phyloP scores from a whole-genome alignment of 1,140 invertebrate genomes.

The Holcopasites calliopsidis region DNA sequence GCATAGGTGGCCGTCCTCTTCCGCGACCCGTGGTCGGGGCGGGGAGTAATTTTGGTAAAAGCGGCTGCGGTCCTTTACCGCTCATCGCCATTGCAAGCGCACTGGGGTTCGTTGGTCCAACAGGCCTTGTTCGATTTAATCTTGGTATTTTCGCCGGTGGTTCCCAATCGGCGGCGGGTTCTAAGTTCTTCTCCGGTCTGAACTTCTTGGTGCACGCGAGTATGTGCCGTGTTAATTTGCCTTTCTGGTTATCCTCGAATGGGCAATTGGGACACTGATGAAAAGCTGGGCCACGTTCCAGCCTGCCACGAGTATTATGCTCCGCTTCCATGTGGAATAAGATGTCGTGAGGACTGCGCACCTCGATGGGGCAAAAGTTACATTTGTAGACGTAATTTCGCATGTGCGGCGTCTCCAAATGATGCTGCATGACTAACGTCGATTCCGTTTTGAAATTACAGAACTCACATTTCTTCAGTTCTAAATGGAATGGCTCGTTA shows the following conservation, averaged over 20 bases:
- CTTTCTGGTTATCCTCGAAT: conserved; percentile 96
- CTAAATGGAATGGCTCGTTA: conserved; percentile 90
- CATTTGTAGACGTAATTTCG: conserved; percentile 91
- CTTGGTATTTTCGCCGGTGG: conserved; percentile 94
- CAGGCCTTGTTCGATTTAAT: conserved; percentile 81
- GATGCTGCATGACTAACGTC: conserved; percentile 90
- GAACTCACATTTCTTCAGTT: conserved; percentile 91
- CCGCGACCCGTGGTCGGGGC: conserved; percentile 74
- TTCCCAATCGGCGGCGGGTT: conserved; percentile 93
- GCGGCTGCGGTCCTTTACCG: conserved; percentile 78
- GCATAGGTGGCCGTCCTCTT: conserved; percentile 76
- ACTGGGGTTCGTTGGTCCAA: conserved; percentile 73
- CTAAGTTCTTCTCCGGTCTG: conserved; percentile 90
- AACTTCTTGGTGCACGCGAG: conserved; percentile 95
- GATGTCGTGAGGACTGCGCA: conserved; percentile 92
- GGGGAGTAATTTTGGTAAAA: conserved; percentile 80
- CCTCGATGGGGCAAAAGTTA: conserved; percentile 92
- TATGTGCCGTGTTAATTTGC: conserved; percentile 93
- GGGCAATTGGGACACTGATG: conserved; percentile 97
- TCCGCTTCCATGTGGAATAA: conserved; percentile 94
- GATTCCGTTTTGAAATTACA: conserved; percentile 97
- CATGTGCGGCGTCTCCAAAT: conserved; percentile 96
- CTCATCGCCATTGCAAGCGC: conserved; percentile 76
- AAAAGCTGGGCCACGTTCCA: conserved; percentile 91
- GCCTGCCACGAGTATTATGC: conserved; percentile 89